Conservation (phyloP, 2,113 vertebrate species). For the Cyphomyrus discorhynchus region DNA sequence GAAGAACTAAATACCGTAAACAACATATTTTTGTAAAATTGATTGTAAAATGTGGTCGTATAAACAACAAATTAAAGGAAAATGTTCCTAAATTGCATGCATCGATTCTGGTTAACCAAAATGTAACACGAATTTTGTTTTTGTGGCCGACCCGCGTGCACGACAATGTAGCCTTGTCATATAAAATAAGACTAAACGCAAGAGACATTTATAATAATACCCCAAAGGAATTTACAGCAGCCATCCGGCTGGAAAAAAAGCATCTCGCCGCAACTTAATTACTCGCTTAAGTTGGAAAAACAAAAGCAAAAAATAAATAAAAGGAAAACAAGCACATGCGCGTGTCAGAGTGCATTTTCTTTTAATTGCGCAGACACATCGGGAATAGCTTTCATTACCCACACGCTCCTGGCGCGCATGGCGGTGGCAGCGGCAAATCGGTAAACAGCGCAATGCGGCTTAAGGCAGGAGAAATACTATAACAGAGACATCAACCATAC, state of each 20-base stretch:
- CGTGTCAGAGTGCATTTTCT: conserved; percentile 23
- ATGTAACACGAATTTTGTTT: conserved; percentile 12
- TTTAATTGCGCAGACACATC: conserved; percentile 32
- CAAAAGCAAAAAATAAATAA: conserved; percentile 21
- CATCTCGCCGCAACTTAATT: conserved; percentile 32
- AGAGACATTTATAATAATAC: conserved; percentile 36
- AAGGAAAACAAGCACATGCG: conserved; percentile 17
- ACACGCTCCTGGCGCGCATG: background rate
- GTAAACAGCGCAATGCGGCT: background rate
- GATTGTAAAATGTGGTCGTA: background rate
- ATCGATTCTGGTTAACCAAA: conserved; percentile 13
- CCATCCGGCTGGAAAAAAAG: conserved; percentile 29
- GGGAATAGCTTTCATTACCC: conserved; percentile 23
- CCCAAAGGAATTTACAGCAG: conserved; percentile 42
- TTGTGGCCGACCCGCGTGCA: conserved; percentile 1
- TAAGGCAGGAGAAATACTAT: background rate
- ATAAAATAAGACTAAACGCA: conserved; percentile 24
- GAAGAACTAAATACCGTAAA: background rate
- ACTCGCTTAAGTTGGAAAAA: conserved; percentile 21
- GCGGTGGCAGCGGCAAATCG: background rate
- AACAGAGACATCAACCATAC: background rate
- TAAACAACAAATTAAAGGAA: background rate
- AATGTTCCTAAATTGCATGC: background rate
- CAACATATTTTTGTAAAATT: background rate
- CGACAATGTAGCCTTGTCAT: background rate